Conservation (phyloP, 1,140 invertebrate species). For the Bombus breviceps region DNA sequence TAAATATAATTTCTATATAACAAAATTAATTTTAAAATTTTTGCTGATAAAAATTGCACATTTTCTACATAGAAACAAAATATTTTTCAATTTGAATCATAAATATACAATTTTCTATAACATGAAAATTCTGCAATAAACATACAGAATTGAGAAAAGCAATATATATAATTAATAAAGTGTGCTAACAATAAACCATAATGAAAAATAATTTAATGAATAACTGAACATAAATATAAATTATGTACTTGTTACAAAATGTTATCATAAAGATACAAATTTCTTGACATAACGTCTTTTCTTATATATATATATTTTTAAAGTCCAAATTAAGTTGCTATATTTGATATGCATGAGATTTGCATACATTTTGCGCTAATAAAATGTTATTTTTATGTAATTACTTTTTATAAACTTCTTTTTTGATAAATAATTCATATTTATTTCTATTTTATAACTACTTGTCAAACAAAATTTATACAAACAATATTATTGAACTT, state of each 20-base stretch:
- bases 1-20: neutral
- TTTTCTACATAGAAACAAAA: too few relatives aligned
- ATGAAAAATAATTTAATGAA: neutral
- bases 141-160: neutral
- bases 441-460: neutral
- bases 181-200: neutral
- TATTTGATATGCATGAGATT: neutral
- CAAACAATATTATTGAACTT: neutral
- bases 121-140: neutral
- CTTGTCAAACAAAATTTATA: neutral
- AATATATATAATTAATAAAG: neutral
- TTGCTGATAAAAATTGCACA: neutral
- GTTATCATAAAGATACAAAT: neutral
- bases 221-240: neutral
- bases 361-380: neutral
- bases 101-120: constrained; percentile 2
- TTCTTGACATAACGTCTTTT: neutral
- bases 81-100: neutral
- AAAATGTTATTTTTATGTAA: neutral
- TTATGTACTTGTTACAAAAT: constrained; percentile 11
- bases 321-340: neutral
- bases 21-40: neutral
- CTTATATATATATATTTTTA: neutral
- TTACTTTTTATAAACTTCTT: neutral
- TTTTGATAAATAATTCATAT: neutral